Conservation (phyloP, 30 jellyfish, hydroid and myxozoan genomes). For the Nemopilema nomurai region DNA sequence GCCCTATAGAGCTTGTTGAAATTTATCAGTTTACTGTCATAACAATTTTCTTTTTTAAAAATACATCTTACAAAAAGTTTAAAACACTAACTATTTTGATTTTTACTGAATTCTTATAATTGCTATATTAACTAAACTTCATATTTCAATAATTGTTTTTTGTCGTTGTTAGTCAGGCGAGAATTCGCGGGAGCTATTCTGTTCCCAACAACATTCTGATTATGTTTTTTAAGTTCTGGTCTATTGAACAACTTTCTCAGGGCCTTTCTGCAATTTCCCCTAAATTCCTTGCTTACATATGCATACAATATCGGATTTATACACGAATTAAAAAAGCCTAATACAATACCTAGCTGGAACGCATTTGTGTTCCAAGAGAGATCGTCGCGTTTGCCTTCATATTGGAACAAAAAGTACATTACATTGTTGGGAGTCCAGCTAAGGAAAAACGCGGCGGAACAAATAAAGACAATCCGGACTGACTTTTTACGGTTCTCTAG, state of each 20-base stretch:
- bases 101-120: no score
- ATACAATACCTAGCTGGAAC: conserved; percentile 65
- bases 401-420: conserved; percentile 62
- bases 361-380: conserved; percentile 73
- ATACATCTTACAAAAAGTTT: no score
- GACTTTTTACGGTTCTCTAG: conserved; percentile 51
- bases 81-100: no score
- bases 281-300: conserved; percentile 71
- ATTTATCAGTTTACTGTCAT: no score
- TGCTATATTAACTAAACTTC: no score
- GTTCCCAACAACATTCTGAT: not conserved
- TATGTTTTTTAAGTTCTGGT: not conserved
- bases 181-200: not conserved
- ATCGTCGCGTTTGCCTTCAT: conserved; percentile 7
- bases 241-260: conserved; percentile 10
- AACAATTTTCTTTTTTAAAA: not conserved
- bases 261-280: conserved; percentile 45
- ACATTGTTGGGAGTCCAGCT: conserved; percentile 83
- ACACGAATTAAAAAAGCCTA: conserved; percentile 76
- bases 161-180: not conserved
- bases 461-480: conserved; percentile 47
- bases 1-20: no score
- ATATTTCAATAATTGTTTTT: not conserved
- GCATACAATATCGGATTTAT: conserved; percentile 84
- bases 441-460: conserved; percentile 65